Base-by-base conservation (phyloP, 2,113 vertebrate genomes). In the Grammomys surdaster region DNA sequence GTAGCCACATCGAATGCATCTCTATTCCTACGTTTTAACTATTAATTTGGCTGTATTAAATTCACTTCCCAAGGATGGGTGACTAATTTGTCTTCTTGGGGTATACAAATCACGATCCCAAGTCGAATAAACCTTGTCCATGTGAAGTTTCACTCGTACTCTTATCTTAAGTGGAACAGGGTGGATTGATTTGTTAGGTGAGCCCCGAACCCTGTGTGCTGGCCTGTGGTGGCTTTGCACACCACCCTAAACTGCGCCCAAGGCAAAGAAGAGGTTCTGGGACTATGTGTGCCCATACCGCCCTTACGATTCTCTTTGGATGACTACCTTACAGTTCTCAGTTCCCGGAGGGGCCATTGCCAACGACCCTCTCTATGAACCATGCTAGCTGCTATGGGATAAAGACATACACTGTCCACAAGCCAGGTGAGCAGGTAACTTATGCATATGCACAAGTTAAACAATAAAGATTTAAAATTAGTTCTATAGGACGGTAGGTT, bases 241-340 rank as follows among this genome's bases (percentile, higher is more conserved):
- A 63, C 24, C 28, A 58, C 12, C 16, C 16, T 28, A 28, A 6
- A 28, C 0, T 67, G 26, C 56, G 17, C n/a, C 28, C 43, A 63
- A 89, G 73, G 22, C 5, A 56, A 92, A 20, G n/a, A 48, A n/a
- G 40, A 46, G 5, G 24, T 19, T 46, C 36, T 91, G 5, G 7
- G n/a, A 36, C 31, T 12, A 2, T 8, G 1, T 2, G 1, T 70
- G 56, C 43, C 3, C 51, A 33, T 0, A 33, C 16, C 1, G 7
- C 12, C 28, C 54, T 73, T 58, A 56, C 28, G 28, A 31, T 94
- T 43, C 89, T 63, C 4, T 63, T 24, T 31, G 86, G 58, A 6
- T 31, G 31, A 31, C 11, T 26, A 7, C 40, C 7, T 56, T n/a
- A 69, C 20, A 33, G 72, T 9, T 78, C 33, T 36, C 36, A 75